Evolutionary conservation across 2,888 invertebrate genomes (phyloP).

Genomic region (Odontothrips loti): DNA sequence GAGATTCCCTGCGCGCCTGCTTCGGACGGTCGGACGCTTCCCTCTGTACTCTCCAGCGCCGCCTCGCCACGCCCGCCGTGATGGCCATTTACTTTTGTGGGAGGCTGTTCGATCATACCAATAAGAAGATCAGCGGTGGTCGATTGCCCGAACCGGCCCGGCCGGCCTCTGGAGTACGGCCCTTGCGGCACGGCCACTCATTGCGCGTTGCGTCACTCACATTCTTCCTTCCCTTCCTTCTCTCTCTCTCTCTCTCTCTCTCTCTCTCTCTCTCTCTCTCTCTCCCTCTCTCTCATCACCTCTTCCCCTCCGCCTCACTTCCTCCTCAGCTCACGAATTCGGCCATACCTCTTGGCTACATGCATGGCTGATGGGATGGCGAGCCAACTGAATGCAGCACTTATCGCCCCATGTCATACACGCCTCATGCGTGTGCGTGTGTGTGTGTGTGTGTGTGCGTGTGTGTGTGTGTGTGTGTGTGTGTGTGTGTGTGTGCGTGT

Average conservation of each 20-base stretch:
- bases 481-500: not conserved
- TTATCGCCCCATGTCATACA: conserved; percentile 12
- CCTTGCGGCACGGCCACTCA: not conserved
- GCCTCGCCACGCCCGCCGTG: not conserved
- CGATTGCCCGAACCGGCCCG: not conserved
- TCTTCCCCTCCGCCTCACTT: not conserved
- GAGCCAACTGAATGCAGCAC: not conserved
- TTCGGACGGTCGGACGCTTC: no score
- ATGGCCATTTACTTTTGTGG: conserved; percentile 17
- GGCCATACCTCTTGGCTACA: not conserved
- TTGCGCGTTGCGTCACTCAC: conserved; percentile 25
- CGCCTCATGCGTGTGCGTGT: not conserved
- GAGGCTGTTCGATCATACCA: conserved; percentile 1
- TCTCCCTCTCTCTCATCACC: not conserved
- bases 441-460: not conserved
- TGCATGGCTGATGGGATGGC: conserved; percentile 5
- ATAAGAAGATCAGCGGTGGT: conserved; percentile 11
- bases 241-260: not conserved
- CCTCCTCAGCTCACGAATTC: not conserved
- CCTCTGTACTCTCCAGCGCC: no score
- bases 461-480: not conserved
- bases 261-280: no score
- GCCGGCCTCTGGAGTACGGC: not conserved
- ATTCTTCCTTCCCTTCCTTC: not conserved
- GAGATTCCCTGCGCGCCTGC: no score